Conservation (phyloP, 1,140 invertebrate genomes). For the Papilio polytes region DNA sequence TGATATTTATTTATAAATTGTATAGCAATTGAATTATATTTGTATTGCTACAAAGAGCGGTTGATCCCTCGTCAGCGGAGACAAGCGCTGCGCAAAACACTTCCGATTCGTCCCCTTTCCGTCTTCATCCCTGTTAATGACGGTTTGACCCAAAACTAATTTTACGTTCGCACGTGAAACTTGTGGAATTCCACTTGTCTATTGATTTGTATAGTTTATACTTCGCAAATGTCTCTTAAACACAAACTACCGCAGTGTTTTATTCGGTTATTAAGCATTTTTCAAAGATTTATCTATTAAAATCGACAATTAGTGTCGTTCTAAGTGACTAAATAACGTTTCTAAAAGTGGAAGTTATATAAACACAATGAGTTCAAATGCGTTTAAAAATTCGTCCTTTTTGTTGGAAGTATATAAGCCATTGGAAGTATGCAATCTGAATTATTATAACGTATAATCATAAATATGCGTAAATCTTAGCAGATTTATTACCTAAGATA, state of each 20-base stretch:
- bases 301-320: too few species aligned
- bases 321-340: too few species aligned
- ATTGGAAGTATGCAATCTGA: neutral
- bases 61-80: slow-evolving; percentile 11
- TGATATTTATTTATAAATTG: neutral
- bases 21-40: neutral
- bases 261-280: too few species aligned
- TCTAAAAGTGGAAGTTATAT: too few species aligned
- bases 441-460: neutral
- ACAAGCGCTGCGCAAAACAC: neutral
- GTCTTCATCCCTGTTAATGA: slow-evolving; percentile 11
- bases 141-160: slow-evolving; percentile 23
- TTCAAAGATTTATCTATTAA: too few species aligned
- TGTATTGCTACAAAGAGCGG: neutral
- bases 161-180: slow-evolving; percentile 15
- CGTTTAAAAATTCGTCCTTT: too few species aligned
- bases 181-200: neutral
- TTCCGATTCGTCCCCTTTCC: slow-evolving; percentile 12
- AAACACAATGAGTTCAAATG: neutral
- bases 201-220: neutral
- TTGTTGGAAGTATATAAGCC: too few species aligned
- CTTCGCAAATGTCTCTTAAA: neutral
- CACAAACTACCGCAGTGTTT: neutral
- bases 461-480: neutral
- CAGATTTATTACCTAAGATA: neutral